A percentile compares a stretch with the other conserved stretches of the same genome.
phyloP scores from a whole-genome alignment of 2,113 vertebrate genomes.

The Ornithorhynchus anatinus region DNA sequence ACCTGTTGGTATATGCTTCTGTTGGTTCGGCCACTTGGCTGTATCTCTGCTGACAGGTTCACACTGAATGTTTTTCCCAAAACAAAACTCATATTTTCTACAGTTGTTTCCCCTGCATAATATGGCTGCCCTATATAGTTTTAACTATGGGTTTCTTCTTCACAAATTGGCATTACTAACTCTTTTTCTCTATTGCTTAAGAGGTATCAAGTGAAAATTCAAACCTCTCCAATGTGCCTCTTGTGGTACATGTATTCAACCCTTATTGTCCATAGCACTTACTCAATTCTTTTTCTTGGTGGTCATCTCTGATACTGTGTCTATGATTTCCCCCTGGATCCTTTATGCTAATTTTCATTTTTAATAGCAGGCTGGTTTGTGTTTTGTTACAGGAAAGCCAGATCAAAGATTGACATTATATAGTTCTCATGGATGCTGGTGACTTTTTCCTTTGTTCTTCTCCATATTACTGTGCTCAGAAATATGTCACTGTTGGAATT shows the following conservation, averaged over 20 bases:
- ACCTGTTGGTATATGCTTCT: no score
- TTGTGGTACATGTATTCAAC: no score
- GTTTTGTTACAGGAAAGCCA: constrained; percentile 27
- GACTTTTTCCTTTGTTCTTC: constrained; percentile 38
- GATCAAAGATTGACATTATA: constrained; percentile 39
- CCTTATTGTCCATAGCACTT: no score
- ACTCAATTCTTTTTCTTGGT: no score
- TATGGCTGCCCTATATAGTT: no score
- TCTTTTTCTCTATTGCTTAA: not conserved
- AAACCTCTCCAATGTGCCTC: constrained; percentile 19
- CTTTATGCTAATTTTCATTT: constrained; percentile 53
- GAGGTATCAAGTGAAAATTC: constrained; percentile 10
- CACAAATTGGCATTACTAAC: not conserved
- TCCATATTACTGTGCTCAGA: constrained; percentile 39
- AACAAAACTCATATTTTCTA: no score
- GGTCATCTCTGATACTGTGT: constrained; percentile 31
- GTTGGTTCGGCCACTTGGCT: no score
- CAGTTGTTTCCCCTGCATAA: no score
- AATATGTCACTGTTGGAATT: constrained; percentile 33
- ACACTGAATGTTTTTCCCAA: no score
- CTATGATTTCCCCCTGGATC: constrained; percentile 5
- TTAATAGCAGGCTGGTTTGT: constrained; percentile 56
- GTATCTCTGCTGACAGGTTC: no score
- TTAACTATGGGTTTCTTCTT: no score
- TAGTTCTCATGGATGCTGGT: constrained; percentile 14